These are phyloP conservation scores for Manis pentadactyla DNA, from an alignment of 2,797 vertebrate species.

Conservation along the genomic window DNA sequence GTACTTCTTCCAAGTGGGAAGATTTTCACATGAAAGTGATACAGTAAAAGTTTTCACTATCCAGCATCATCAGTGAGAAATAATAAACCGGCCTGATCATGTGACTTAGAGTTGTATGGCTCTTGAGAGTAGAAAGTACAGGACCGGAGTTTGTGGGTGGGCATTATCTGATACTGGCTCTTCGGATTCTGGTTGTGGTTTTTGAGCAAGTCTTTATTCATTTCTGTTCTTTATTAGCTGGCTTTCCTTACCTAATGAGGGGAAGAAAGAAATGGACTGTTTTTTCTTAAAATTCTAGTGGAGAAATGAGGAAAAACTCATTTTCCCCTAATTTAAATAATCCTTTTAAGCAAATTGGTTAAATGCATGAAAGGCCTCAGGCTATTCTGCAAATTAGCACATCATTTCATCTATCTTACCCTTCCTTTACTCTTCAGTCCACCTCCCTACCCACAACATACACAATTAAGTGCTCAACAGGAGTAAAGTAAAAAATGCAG, in stretches of 20 bases:
- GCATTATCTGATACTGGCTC: neutral
- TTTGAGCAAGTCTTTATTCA: neutral
- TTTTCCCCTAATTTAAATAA: neutral
- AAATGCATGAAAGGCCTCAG: neutral
- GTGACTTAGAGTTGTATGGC: neutral
- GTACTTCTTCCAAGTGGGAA: neutral
- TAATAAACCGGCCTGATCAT: neutral
- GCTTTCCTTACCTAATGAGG: neutral
- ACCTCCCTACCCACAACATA: neutral
- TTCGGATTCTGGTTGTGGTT: neutral
- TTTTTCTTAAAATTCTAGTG: neutral
- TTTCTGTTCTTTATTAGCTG: neutral
- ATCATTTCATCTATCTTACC: neutral
- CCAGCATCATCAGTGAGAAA: neutral
- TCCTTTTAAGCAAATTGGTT: neutral
- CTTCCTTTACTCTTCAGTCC: neutral
- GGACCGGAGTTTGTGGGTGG: neutral
- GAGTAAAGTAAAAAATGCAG: neutral
- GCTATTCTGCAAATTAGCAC: neutral
- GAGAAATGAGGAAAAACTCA: neutral
- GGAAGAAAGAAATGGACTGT: neutral
- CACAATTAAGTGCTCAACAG: neutral
- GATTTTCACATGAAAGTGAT: neutral
- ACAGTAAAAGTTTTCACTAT: neutral
- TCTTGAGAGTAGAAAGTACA: neutral